phyloP scores from a whole-genome alignment of 2,113 vertebrate genomes.

The Neoarius graeffei region DNA sequence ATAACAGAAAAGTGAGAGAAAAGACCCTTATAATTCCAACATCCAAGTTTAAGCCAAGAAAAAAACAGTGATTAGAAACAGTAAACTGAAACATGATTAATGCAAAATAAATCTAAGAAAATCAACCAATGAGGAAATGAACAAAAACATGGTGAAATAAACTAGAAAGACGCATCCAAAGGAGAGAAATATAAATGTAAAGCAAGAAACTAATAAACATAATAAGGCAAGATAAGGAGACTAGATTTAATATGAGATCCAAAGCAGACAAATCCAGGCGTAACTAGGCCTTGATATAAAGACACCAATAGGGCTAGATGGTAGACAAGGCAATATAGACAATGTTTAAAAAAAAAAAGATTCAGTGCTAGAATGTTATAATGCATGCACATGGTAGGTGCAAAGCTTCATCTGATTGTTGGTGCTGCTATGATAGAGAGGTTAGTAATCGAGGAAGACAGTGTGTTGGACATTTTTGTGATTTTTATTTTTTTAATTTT shows the following conservation, averaged over 20 bases:
- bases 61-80: neutral
- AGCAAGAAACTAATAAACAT: neutral
- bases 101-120: neutral
- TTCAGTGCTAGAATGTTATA: neutral
- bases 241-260: neutral
- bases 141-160: neutral
- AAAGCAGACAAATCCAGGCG: neutral
- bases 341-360: neutral
- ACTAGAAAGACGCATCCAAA: neutral
- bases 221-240: neutral
- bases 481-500: neutral
- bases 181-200: neutral
- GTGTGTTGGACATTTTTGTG: neutral
- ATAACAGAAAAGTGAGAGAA: neutral
- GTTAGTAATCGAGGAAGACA: neutral
- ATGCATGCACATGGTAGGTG: neutral
- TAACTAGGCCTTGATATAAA: neutral
- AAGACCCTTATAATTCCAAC: neutral
- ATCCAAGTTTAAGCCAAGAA: neutral
- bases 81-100: neutral
- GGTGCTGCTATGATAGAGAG: neutral
- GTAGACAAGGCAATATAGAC: neutral
- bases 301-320: neutral
- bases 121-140: neutral
- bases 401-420: neutral